These are phyloP conservation scores for Antechinus stuartii DNA, from an alignment of 2,113 vertebrate genomes.

Conservation along the genomic window DNA sequence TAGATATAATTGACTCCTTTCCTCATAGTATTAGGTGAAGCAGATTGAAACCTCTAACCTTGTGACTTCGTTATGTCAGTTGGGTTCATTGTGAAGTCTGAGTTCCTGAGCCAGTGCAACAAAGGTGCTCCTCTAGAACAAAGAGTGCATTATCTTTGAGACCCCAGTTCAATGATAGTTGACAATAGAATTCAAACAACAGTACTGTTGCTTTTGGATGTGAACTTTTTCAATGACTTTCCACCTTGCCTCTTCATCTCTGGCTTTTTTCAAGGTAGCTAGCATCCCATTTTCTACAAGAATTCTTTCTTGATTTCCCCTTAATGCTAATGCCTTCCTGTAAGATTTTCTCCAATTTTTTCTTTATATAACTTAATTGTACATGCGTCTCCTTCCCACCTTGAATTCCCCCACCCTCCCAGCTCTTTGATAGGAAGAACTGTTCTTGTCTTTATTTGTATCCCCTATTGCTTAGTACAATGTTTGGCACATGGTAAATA, in stretches of 20 bases:
- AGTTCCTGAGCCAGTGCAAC: background rate
- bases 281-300: too few relatives aligned
- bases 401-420: too few relatives aligned
- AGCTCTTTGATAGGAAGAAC: background rate
- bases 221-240: background rate
- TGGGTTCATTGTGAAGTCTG: background rate
- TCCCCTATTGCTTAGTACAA: background rate
- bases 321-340: too few relatives aligned
- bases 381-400: too few relatives aligned
- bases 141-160: background rate
- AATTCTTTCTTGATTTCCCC: too few relatives aligned
- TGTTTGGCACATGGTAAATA: too few relatives aligned
- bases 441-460: background rate
- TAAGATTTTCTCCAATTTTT: too few relatives aligned
- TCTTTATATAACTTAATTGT: too few relatives aligned
- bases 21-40: background rate
- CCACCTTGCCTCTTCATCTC: too few relatives aligned
- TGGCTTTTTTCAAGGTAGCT: too few relatives aligned
- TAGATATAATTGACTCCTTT: background rate
- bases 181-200: background rate
- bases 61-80: background rate
- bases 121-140: background rate
- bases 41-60: background rate
- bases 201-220: background rate
- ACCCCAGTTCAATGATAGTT: background rate